Evolutionary conservation across 2,888 invertebrate genomes (phyloP).

Genomic region (Leucozona laternaria): DNA sequence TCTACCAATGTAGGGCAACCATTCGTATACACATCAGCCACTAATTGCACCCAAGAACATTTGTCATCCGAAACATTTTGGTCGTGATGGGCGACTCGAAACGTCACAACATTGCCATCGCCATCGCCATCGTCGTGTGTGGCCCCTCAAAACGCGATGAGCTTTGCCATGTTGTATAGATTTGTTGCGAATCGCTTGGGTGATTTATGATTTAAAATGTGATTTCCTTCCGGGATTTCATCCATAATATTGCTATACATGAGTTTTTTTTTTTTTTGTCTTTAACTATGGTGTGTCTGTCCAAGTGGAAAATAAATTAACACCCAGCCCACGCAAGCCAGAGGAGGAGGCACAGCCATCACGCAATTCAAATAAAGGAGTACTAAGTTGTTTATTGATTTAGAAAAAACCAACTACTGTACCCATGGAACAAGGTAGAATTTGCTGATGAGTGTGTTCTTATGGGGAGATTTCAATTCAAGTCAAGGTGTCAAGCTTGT

Average conservation of each 20-base stretch:
- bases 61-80: constrained; percentile 71
- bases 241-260: background rate
- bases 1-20: constrained; percentile 65
- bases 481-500: background rate
- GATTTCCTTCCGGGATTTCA: constrained; percentile 69
- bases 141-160: constrained; percentile 45
- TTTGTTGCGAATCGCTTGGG: constrained; percentile 63
- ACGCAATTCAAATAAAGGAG: constrained; percentile 62
- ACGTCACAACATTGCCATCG: background rate
- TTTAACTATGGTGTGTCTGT: constrained; percentile 13
- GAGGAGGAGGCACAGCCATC: constrained; percentile 27
- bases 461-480: background rate
- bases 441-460: background rate
- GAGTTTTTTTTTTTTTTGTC: background rate
- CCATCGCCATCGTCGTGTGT: constrained; percentile 66
- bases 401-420: constrained; percentile 39
- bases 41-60: constrained; percentile 72
- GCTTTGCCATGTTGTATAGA: constrained; percentile 16
- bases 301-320: constrained; percentile 66
- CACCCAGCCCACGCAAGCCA: constrained; percentile 61
- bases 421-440: background rate
- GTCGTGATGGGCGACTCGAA: constrained; percentile 60
- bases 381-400: constrained; percentile 54
- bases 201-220: constrained; percentile 65
- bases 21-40: constrained; percentile 50